A percentile compares a stretch with the other conserved stretches of the same genome.
phyloP scores from a whole-genome alignment of 2,113 vertebrate genomes.

The Addax nasomaculatus region DNA sequence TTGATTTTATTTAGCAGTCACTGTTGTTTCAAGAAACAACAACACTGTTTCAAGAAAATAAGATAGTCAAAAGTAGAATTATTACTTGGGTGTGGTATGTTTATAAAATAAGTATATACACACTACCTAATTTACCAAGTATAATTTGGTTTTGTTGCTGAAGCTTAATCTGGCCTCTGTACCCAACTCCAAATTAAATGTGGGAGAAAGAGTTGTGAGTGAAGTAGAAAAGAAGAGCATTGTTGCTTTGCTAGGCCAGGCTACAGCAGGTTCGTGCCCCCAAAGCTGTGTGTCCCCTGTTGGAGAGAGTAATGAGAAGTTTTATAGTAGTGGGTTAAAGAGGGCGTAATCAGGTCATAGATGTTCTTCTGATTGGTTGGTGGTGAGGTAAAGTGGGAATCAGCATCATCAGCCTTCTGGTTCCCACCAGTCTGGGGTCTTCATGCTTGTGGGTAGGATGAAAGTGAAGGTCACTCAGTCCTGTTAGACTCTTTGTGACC shows the following conservation, averaged over 20 bases:
- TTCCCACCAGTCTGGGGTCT: neutral
- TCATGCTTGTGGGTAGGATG: neutral
- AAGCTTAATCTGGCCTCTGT: neutral
- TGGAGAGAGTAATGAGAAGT: neutral
- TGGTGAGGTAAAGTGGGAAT: neutral
- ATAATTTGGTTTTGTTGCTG: neutral
- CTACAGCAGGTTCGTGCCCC: neutral
- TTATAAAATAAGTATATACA: neutral
- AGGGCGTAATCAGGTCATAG: neutral
- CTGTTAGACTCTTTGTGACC: neutral
- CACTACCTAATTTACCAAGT: neutral
- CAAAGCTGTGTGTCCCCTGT: neutral
- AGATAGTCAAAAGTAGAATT: neutral
- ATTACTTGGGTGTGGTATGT: neutral
- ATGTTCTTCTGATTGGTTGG: neutral
- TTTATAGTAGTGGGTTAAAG: neutral
- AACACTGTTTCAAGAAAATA: neutral
- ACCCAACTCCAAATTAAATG: neutral
- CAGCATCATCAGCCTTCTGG: neutral
- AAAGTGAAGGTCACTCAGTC: neutral
- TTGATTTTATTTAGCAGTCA: neutral
- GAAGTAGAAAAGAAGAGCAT: neutral
- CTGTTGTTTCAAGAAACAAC: neutral
- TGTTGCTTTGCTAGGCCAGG: neutral
- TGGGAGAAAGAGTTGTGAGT: neutral